Evolutionary conservation across 2,797 vertebrate species (phyloP), one percentile per base, ranked within the genome.

Genomic region (Okamejei kenojei): DNA sequence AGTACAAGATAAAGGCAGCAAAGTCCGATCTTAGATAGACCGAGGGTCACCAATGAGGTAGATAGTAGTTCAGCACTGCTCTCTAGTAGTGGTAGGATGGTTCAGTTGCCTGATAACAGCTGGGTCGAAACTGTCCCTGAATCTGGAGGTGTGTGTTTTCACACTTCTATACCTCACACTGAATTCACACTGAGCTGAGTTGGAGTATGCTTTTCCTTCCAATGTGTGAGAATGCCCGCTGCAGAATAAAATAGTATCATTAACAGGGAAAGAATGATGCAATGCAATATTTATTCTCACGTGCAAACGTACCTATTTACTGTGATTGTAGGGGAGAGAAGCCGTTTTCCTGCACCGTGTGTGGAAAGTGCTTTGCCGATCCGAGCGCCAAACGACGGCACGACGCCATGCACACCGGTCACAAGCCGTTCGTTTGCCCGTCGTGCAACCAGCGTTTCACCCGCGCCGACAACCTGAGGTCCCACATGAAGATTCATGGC

Each of bases 321-420:
- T 93, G 71, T 94, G 17, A 94, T 95, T 96, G 11, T 95, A 99
- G 99, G 95, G 98, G 98, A 80, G 99, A 99, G 95, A 99, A 99
- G 95, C 99, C 99, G 0, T 99, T 98, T 93, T 94, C 96, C 10
- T 99, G 99, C 94, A 95, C 94, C 94, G 95, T 97, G 95, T 99
- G 99, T 45, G 96, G 97, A 93, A 99, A 99, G 94, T 97, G 97
- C 4, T 99, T 99, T 96, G 98, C 98, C 0, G 99, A 99, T 95
- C 97, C 98, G 93, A 99, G 99, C 26, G 98, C 99, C 0, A 97
- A 97, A 93, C 96, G 99, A 90, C 97, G 99, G 81, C 99, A 99
- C 1, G 97, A 97, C n/a, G 96, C 97, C 86, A 97, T 98, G 1
- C 99, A 99, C 95, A 98, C 98, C 0, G 98, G 98, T 93, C 98